phyloP scores from a whole-genome alignment of 2,113 vertebrate species.

The Garra rufa region DNA sequence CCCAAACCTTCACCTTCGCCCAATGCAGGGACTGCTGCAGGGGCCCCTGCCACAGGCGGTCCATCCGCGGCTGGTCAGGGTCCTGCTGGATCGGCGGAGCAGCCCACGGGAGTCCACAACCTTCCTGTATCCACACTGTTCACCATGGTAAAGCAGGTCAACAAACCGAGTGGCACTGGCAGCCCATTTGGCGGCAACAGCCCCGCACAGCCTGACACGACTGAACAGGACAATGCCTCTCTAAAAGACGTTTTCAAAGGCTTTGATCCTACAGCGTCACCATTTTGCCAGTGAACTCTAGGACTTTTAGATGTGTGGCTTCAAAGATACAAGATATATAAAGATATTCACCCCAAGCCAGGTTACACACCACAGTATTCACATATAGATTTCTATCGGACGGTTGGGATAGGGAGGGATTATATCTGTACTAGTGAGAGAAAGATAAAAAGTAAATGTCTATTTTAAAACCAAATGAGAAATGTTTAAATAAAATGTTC shows the following conservation, averaged over 20 bases:
- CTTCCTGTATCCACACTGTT: conserved; percentile 87
- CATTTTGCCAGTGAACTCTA: conserved; percentile 88
- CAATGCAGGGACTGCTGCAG: conserved; percentile 58
- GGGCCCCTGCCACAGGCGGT: conserved; percentile 35
- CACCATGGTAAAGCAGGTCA: conserved; percentile 82
- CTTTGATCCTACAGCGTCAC: conserved; percentile 94
- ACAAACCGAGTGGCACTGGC: conserved; percentile 78
- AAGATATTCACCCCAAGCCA: background rate
- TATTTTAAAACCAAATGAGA: conserved; percentile 77
- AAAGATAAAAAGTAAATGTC: conserved; percentile 58
- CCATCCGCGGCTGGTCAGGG: conserved; percentile 56
- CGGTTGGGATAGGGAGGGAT: conserved; percentile 51
- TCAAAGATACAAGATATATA: background rate
- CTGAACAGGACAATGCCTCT: conserved; percentile 87
- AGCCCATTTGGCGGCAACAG: conserved; percentile 90
- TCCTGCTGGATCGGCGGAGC: conserved; percentile 57
- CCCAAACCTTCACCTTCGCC: conserved; percentile 78
- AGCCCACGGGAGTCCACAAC: conserved; percentile 79
- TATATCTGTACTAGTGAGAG: conserved; percentile 22
- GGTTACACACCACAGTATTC: conserved; percentile 60
- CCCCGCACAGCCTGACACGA: conserved; percentile 76
- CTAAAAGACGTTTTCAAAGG: conserved; percentile 97
- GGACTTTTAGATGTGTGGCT: conserved; percentile 2
- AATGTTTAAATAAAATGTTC: conserved; percentile 63
- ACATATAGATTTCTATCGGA: conserved; percentile 65